Evolutionary conservation across 2,113 vertebrate genomes (phyloP), one percentile per base, ranked within the genome.

Genomic region (Abramis brama): DNA sequence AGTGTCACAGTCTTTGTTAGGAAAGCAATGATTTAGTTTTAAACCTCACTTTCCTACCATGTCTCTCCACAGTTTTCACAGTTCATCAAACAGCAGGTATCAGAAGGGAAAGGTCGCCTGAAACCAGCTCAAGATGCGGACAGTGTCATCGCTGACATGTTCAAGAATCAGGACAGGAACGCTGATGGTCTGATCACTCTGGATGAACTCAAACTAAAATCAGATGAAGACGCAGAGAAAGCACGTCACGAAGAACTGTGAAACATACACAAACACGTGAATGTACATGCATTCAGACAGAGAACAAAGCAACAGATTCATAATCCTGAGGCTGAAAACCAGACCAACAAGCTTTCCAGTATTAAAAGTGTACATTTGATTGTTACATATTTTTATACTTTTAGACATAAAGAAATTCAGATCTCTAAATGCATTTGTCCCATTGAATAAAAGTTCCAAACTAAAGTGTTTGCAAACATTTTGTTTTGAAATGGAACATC

Each of bases 141-240:
- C 47, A 94, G 93, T 21, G 93, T 97, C 19, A 95, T 99, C 0
- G 7, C 73, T 0, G 97, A 99, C 94, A 99, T 99, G 98, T 99
- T 99, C 89, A 89, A 45, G 64, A 99, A 99, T 92, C 98, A 99
- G 94, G 98, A 99, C 93, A 93, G 97, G 78, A 97, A 99, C 90
- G 93, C 96, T 77, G 97, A 99, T 0, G 97, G 96, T 9, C 92
- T 94, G 88, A 97, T 99, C 93, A 98, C 94, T 0, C 71, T 92
- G 0, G 95, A 96, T 0, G 98, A 99, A 82, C 96, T 99, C 84
- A 99, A 99, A 89, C 94, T 99, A 60, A 99, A 99, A 91, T 94
- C 95, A 0, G 96, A 99, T 0, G 98, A 99, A 87, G 98, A 99
- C 85, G 90, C 90, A 23, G 97, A 98, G 88, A 93, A 91, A 80